Base-by-base conservation (phyloP, 1,140 invertebrate genomes). In the Pseudomyrmex flavicornis region DNA sequence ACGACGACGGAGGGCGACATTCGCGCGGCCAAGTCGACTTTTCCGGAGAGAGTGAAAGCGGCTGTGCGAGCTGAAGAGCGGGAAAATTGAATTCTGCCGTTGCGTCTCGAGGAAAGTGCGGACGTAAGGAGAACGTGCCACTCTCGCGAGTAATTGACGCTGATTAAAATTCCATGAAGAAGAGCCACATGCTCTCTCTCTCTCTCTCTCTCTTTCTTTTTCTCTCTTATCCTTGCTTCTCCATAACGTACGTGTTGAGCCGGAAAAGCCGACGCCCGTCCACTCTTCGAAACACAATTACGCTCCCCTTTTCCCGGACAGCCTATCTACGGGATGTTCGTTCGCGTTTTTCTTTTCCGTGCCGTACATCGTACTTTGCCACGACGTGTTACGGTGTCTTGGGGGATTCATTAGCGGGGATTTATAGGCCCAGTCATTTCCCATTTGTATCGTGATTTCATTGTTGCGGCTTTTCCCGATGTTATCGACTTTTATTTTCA, bases 131-230 rank as follows among this genome's bases (percentile, higher is more conserved):
- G 84, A 61, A 89, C 87, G 88, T 89, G 88, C 84, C 85, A 87
- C 84, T 92, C 83, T 59, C 72, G 79, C 82, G 69, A 84, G 85
- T 91, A 92, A 92, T 92, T 92, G 91, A 89, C 91, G 90, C 89
- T 90, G 89, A 93, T 91, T 92, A 92, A 93, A 91, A 85, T 89
- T 91, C 86, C 83, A 88, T 63, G 85, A 85, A 83, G 87, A 76
- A 61, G 66, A 85, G 44, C 61, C 62, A 35, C 35, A 35, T 7
- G 52, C 20, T 62, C 5, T 12, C 58, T 2, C 26, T 20, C 20
- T 13, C 20, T 17, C 73, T 20, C 72, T 13, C 44, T 13, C 12
- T 68, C 35, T 22, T 2, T 20, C 48, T 0, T 50, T 10, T 15
- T 5, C 26, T 15, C 26, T 13, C 10, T 13, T 10, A 22, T 44